Percentiles rank a stretch among this genome's conserved stretches.
Conservation (phyloP, 2,113 vertebrate genomes). For the Alethe castanea region DNA sequence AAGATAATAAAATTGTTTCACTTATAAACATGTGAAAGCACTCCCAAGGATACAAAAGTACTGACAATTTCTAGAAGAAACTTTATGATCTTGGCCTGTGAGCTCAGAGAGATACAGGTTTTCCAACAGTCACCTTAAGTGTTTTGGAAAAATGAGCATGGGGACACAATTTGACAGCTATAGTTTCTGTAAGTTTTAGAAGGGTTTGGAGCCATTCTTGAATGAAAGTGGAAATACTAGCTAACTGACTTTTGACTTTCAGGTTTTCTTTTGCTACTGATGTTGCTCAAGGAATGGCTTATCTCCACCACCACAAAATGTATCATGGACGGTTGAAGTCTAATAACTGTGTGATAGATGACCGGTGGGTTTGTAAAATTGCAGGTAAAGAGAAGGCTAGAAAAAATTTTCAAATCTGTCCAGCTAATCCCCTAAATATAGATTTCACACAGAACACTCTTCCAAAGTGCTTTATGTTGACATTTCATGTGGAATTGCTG, state of each 20-base stretch:
- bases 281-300: conserved; percentile 81
- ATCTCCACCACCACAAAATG: conserved; percentile 81
- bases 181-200: background rate
- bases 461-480: background rate
- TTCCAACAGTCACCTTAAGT: background rate
- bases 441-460: background rate
- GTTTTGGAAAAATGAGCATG: background rate
- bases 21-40: background rate
- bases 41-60: background rate
- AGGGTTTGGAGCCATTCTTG: background rate
- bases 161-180: background rate
- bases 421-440: background rate
- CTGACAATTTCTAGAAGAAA: background rate
- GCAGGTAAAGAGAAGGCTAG: conserved; percentile 66
- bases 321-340: conserved; percentile 81
- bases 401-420: background rate
- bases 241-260: background rate
- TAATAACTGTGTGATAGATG: conserved; percentile 82
- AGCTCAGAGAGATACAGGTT: background rate
- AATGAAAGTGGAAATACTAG: background rate
- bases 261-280: conserved; percentile 87
- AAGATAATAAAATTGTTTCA: background rate
- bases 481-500: background rate
- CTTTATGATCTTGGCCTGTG: background rate
- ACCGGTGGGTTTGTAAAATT: conserved; percentile 87